phyloP scores from a whole-genome alignment of 2,888 invertebrate genomes.

The Eustalomyia histrio region DNA sequence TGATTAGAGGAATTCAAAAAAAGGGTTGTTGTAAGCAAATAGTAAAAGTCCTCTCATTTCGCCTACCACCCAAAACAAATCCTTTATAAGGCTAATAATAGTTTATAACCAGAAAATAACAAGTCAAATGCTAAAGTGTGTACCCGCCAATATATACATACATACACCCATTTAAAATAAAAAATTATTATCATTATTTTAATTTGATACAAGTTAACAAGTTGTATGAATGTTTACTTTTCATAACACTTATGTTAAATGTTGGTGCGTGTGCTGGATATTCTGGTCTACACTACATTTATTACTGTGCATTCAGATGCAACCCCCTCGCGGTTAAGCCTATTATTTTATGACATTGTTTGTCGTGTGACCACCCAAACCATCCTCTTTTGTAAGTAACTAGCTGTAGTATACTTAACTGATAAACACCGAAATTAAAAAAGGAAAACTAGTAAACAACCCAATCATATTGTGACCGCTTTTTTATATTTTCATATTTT shows the following conservation, averaged over 20 bases:
- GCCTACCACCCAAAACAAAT: conserved; percentile 29
- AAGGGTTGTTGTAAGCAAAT: conserved; percentile 46
- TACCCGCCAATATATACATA: conserved; percentile 63
- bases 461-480: conserved; percentile 52
- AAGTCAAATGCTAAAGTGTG: conserved; percentile 74
- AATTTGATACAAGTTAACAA: conserved; percentile 47
- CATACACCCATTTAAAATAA: neutral
- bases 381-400: conserved; percentile 24
- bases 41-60: conserved; percentile 8
- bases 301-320: conserved; percentile 21
- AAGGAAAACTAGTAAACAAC: conserved; percentile 22
- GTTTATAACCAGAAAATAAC: conserved; percentile 72
- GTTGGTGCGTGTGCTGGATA: conserved; percentile 49
- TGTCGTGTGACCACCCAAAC: conserved; percentile 64
- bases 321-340: conserved; percentile 66
- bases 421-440: conserved; percentile 24
- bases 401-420: neutral
- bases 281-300: conserved; percentile 15
- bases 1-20: conserved; percentile 30
- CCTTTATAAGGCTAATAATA: conserved; percentile 51
- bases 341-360: conserved; percentile 67
- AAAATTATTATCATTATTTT: conserved; percentile 53
- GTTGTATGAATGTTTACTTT: conserved; percentile 25
- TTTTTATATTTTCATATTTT: conserved; percentile 22
- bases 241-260: conserved; percentile 47